phyloP scores from a whole-genome alignment of 2,888 invertebrate species.

The Tipula helvola region DNA sequence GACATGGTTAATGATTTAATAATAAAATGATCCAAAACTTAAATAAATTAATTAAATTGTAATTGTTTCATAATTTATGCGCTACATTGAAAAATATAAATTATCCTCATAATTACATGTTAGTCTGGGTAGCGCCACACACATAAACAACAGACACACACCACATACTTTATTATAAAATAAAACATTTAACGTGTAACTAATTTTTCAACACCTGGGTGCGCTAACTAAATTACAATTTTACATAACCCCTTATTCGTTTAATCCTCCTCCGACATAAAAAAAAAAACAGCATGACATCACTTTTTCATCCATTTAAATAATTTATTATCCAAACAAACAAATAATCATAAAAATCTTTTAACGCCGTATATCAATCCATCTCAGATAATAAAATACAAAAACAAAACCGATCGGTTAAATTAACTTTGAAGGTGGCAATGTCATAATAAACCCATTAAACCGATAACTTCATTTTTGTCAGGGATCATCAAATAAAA shows the following conservation, averaged over 20 bases:
- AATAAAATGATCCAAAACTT: too few relatives aligned
- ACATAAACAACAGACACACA: too few relatives aligned
- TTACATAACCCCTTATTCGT: neutral
- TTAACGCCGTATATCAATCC: neutral
- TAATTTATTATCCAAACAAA: neutral
- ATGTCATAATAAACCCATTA: neutral
- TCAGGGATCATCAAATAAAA: neutral
- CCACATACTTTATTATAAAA: neutral
- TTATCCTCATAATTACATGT: neutral
- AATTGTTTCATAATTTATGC: too few relatives aligned
- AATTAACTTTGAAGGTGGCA: neutral
- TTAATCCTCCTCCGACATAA: neutral
- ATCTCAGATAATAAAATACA: neutral
- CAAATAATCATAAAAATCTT: neutral
- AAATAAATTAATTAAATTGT: too few relatives aligned
- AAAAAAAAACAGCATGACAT: neutral
- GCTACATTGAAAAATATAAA: too few relatives aligned
- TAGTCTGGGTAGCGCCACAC: neutral
- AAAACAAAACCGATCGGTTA: neutral
- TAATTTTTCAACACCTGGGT: neutral
- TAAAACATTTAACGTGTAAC: neutral
- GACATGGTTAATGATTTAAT: too few relatives aligned
- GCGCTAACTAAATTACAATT: neutral
- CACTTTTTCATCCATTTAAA: neutral
- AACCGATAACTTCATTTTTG: neutral